Percentiles rank a stretch among this genome's conserved stretches.
Evolutionary conservation across 2,113 vertebrate species (phyloP).

Genomic region (Rhynchomys soricoides): DNA sequence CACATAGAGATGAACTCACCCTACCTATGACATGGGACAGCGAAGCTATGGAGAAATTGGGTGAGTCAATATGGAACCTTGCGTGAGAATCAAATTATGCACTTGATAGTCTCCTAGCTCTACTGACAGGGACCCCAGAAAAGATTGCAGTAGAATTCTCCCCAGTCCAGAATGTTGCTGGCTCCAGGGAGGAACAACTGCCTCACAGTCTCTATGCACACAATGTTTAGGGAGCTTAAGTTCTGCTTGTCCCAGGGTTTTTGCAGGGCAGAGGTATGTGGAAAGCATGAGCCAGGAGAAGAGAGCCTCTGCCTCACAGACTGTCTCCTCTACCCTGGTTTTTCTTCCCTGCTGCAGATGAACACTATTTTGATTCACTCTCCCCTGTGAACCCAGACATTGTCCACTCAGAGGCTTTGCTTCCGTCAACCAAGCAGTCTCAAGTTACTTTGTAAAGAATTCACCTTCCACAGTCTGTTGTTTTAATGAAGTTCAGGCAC

Average conservation of each 20-base stretch:
- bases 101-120: rapidly evolving
- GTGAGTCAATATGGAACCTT: not conserved
- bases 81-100: too few species aligned
- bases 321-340: too few species aligned
- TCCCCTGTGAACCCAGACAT: not conserved
- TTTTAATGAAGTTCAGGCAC: slow-evolving; percentile 63
- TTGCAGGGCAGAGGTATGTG: not conserved
- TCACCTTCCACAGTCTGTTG: rapidly evolving
- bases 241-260: not conserved
- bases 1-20: not conserved
- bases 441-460: not conserved
- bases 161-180: not conserved
- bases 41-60: not conserved
- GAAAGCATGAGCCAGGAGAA: rapidly evolving
- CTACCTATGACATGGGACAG: not conserved
- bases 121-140: not conserved
- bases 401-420: not conserved
- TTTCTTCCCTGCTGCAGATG: too few species aligned
- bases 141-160: not conserved
- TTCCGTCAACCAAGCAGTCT: not conserved
- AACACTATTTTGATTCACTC: not conserved
- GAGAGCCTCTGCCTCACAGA: rapidly evolving
- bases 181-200: too few species aligned
- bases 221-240: not conserved
- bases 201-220: not conserved